phyloP scores from a whole-genome alignment of 35 echinoderm and acorn worm genomes.

The Diadema setosum region DNA sequence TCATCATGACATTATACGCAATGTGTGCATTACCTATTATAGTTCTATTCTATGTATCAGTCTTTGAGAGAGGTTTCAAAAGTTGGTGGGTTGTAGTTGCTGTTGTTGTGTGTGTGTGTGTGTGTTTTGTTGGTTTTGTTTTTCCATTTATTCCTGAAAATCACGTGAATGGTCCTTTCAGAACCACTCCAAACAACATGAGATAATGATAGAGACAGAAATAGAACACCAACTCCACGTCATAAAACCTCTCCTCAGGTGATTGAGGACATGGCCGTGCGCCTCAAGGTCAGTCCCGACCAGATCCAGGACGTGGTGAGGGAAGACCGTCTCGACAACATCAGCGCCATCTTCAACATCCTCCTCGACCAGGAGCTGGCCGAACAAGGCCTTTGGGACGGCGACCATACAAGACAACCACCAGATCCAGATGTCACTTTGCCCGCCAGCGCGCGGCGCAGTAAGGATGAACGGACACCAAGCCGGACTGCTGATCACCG shows the following conservation, averaged over 20 bases:
- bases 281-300: constrained; percentile 32
- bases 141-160: too few species aligned
- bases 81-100: too few species aligned
- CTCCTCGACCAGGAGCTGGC: constrained; percentile 58
- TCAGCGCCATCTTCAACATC: constrained; percentile 85
- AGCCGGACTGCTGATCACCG: background rate
- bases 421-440: background rate
- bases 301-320: constrained; percentile 55
- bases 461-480: background rate
- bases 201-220: too few species aligned
- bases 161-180: too few species aligned
- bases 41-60: too few species aligned
- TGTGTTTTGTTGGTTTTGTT: too few species aligned
- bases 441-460: background rate
- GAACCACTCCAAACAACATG: too few species aligned
- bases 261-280: constrained; percentile 59
- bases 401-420: constrained; percentile 70
- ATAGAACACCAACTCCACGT: too few species aligned
- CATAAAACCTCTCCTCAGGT: constrained; percentile 44
- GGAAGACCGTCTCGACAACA: constrained; percentile 64
- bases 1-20: too few species aligned
- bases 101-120: too few species aligned
- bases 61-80: too few species aligned
- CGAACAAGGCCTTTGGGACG: constrained; percentile 55
- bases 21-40: too few species aligned